These are phyloP conservation scores for Rhynchomys soricoides DNA, from an alignment of 2,113 vertebrate genomes.

Conservation along the genomic window DNA sequence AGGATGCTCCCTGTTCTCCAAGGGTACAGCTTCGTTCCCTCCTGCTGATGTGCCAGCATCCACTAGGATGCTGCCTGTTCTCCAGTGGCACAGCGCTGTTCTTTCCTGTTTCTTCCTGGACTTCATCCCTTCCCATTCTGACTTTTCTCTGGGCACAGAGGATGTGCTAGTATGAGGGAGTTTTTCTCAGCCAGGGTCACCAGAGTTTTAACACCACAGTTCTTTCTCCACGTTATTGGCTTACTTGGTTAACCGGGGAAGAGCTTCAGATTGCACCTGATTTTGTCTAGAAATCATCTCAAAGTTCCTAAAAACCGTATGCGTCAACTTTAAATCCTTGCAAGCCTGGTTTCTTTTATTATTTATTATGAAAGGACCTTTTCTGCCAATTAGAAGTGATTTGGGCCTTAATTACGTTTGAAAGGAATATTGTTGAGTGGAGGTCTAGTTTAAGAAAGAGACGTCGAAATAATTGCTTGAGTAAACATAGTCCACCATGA, in stretches of 20 bases:
- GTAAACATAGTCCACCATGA: constrained; percentile 46
- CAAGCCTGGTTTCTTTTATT: constrained; percentile 35
- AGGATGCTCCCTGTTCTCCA: not conserved
- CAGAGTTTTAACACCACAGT: not conserved
- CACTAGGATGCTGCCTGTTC: not conserved
- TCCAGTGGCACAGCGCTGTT: not conserved
- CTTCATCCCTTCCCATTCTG: not conserved
- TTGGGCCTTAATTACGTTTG: constrained; percentile 45
- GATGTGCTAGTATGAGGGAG: not conserved
- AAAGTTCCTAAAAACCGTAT: not conserved
- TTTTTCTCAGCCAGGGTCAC: not conserved
- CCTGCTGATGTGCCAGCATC: too few species aligned
- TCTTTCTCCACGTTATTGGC: not conserved
- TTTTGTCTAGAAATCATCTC: constrained; percentile 10
- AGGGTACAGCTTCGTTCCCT: not conserved
- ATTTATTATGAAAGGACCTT: constrained; percentile 17
- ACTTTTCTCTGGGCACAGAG: not conserved
- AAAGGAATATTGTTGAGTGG: constrained; percentile 42
- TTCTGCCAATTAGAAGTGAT: constrained; percentile 16
- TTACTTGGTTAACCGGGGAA: not conserved
- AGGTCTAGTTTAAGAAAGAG: constrained; percentile 24
- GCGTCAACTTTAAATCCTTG: not conserved
- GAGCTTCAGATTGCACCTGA: not conserved
- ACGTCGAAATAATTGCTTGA: constrained; percentile 25
- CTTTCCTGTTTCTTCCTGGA: not conserved